A percentile compares a stretch with the other conserved stretches of the same genome.
Evolutionary conservation across 2,888 invertebrate genomes (phyloP).

Genomic region (Cyclophora albipunctata): DNA sequence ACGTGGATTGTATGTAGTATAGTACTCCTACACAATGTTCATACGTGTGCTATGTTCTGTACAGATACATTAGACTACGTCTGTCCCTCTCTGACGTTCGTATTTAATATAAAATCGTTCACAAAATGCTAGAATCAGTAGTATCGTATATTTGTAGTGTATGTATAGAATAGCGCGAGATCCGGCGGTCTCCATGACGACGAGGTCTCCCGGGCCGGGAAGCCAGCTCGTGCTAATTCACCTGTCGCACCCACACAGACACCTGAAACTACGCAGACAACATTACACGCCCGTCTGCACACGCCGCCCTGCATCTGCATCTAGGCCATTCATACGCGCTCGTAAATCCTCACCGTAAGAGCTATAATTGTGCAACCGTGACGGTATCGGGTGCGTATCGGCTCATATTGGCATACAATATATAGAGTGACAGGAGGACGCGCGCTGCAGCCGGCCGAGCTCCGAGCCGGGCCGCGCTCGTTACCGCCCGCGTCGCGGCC

Average conservation of each 20-base stretch:
- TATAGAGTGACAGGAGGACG: slow-evolving; percentile 33
- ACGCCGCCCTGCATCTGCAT: slow-evolving; percentile 33
- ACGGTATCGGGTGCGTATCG: slow-evolving; percentile 18
- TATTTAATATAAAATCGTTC: too few species aligned
- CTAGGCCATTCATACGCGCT: slow-evolving; percentile 26
- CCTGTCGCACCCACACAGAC: slow-evolving; percentile 47
- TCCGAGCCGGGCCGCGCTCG: slow-evolving; percentile 44
- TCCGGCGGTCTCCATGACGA: slow-evolving; percentile 55
- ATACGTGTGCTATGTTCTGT: too few species aligned
- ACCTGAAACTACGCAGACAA: slow-evolving; percentile 32
- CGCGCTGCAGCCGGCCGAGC: slow-evolving; percentile 38
- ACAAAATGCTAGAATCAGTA: too few species aligned
- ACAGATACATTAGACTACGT: too few species aligned
- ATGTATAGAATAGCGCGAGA: slow-evolving; percentile 30
- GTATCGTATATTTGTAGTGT: slow-evolving; percentile 6
- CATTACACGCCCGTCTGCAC: slow-evolving; percentile 47
- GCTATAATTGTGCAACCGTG: slow-evolving; percentile 15
- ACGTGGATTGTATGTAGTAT: too few species aligned
- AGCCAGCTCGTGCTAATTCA: slow-evolving; percentile 47
- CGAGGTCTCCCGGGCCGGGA: slow-evolving; percentile 47
- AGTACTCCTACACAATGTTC: too few species aligned
- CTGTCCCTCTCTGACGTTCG: too few species aligned
- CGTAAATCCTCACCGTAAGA: slow-evolving; percentile 34
- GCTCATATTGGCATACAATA: slow-evolving; percentile 31
- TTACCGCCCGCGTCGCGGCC: slow-evolving; percentile 24